These are phyloP conservation scores for Erythrocercus mccallii DNA, from an alignment of 2,113 vertebrate genomes.

Conservation along the genomic window DNA sequence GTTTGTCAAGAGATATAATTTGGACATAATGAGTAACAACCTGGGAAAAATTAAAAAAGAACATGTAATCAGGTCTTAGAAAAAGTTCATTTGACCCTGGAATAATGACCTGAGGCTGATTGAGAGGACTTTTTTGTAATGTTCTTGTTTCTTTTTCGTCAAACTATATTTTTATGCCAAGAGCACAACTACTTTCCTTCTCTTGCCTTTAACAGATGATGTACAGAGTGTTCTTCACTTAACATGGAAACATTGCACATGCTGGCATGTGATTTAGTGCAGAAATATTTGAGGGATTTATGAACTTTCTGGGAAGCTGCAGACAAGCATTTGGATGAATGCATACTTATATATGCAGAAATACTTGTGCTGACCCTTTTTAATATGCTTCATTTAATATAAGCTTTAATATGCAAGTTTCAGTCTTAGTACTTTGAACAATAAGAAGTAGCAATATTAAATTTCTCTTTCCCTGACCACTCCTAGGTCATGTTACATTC, in stretches of 20 bases:
- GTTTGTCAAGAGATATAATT: not conserved
- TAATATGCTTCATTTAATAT: not conserved
- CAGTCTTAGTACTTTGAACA: not conserved
- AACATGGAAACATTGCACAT: not conserved
- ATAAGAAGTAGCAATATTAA: not conserved
- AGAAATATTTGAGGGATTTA: conserved; percentile 7
- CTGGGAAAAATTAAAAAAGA: not conserved
- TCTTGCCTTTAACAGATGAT: not conserved
- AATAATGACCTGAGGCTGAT: not conserved
- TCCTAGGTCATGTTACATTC: not conserved
- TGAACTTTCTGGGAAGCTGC: not conserved
- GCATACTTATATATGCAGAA: not conserved
- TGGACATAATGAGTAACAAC: not conserved
- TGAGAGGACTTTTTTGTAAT: not conserved
- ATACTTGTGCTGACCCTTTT: not conserved
- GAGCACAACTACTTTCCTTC: not conserved
- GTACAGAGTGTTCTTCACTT: not conserved
- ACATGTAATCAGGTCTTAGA: not conserved
- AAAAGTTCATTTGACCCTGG: not conserved
- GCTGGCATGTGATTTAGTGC: not conserved
- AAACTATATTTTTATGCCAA: not conserved
- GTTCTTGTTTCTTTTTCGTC: not conserved
- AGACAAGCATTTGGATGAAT: not conserved
- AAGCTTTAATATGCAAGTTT: not conserved
- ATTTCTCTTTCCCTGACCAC: not conserved